Base-by-base conservation (phyloP, 2,797 vertebrate species). In the Myotis daubentonii region DNA sequence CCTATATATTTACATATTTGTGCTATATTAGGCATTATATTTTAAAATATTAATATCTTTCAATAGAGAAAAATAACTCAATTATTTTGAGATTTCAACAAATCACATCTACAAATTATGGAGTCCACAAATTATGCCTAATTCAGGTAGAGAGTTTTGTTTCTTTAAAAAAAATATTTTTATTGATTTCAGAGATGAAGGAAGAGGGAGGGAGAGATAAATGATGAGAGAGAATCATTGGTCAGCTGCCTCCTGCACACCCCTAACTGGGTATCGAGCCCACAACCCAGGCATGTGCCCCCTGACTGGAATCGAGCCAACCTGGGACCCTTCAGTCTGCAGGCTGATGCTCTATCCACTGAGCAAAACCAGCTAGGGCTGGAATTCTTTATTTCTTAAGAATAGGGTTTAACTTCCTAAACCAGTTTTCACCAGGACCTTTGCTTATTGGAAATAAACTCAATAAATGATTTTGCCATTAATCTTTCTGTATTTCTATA, bases 11-110 rank as follows among this genome's bases (percentile, higher is more conserved):
- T 74, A 60, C 65, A 30, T 49, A 55, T 85, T 33, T 60, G 19
- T 70, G 6, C 13, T 75, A 66, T 41, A 72, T 49, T 71, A 55
- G 74, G 30, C 60, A 89, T 94, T 95, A 55, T 85, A 65, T 91
- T 87, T 94, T 74, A 38, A 86, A 93, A 80, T 74, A 78, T 38
- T 53, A 57, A n/a, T 90, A 30, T 81, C 16, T 86, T 90, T 94
- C 33, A 65, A 71, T 91, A 75, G 23, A 53, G 75, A 97, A 97
- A 71, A 95, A 91, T 49, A 97, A 97, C 95, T 95, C 91, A 96
- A 97, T 97, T 97, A 97, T 96, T 97, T 96, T 97, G 96, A 83
- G 95, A 95, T 87, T 96, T 97, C 94, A 97, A 93, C 95, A 98
- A 97, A 97, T 96, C 88, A 97, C 94, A 95, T 95, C 96, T 97